phyloP scores from a whole-genome alignment of 2,888 invertebrate genomes.

The Eristalis tenax region DNA sequence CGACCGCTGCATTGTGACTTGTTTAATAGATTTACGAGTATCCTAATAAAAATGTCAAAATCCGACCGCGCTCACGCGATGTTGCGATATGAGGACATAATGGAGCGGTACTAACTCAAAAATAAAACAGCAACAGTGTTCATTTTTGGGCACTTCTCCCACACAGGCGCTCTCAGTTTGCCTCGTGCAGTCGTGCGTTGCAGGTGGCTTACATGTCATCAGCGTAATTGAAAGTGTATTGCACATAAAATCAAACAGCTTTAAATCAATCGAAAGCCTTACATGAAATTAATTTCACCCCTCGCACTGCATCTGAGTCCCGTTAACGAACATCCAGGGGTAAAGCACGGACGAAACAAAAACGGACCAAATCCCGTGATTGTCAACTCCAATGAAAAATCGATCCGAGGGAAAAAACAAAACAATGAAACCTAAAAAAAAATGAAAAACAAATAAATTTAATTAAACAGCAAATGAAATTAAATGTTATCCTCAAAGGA shows the following conservation, averaged over 20 bases:
- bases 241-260: background rate
- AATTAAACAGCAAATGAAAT: constrained; percentile 43
- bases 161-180: too few species aligned
- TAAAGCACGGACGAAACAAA: background rate
- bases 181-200: too few species aligned
- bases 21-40: too few species aligned
- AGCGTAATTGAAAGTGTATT: background rate
- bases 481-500: constrained; percentile 51
- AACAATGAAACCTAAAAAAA: background rate
- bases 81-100: too few species aligned
- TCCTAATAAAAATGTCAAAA: too few species aligned
- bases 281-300: background rate
- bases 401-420: background rate
- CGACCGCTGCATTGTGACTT: too few species aligned
- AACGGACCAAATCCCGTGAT: background rate
- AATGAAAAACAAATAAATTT: constrained; percentile 7
- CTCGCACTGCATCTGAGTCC: background rate
- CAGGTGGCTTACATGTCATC: background rate
- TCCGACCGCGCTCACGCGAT: too few species aligned
- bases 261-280: background rate
- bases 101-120: too few species aligned
- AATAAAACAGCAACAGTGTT: too few species aligned
- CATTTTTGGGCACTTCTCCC: too few species aligned
- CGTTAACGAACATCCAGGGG: too few species aligned
- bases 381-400: background rate